A percentile compares a stretch with the other conserved stretches of the same genome.
Evolutionary conservation across 2,888 invertebrate species (phyloP).

Genomic region (Dicycla oo): DNA sequence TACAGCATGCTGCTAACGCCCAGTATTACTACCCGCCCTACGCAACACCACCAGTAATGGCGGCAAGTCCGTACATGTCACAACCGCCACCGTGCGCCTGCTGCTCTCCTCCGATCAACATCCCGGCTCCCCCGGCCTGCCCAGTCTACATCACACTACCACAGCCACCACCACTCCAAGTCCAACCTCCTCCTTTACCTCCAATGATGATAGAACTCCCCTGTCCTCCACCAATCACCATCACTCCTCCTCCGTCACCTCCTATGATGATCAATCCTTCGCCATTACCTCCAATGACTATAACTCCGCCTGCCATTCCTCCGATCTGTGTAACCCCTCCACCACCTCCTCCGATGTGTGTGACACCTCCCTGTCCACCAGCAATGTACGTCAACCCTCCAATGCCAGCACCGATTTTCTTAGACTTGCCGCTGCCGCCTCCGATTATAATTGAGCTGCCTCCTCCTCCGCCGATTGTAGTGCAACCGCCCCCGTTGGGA

Average conservation of each 20-base stretch:
- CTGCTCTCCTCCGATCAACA: constrained; percentile 67
- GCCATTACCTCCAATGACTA: constrained; percentile 76
- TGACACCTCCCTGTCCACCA: constrained; percentile 78
- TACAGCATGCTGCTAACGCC: constrained; percentile 76
- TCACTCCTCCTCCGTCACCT: constrained; percentile 74
- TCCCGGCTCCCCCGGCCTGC: constrained; percentile 70
- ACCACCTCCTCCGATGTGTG: constrained; percentile 76
- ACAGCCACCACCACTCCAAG: constrained; percentile 75
- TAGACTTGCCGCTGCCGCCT: constrained; percentile 79
- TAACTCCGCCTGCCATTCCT: constrained; percentile 77
- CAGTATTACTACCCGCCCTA: constrained; percentile 78
- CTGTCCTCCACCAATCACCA: constrained; percentile 77
- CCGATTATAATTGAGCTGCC: constrained; percentile 82
- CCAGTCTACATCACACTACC: constrained; percentile 82
- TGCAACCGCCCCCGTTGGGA: constrained; percentile 83
- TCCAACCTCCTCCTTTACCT: constrained; percentile 75
- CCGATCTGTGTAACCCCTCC: constrained; percentile 82
- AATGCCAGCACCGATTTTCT: constrained; percentile 72
- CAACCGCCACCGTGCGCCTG: constrained; percentile 64
- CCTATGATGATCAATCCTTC: constrained; percentile 77
- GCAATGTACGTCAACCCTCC: constrained; percentile 80
- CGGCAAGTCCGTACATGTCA: constrained; percentile 58
- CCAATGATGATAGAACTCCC: constrained; percentile 78
- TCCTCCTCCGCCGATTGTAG: constrained; percentile 80
- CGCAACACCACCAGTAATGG: constrained; percentile 19